Conservation (phyloP, 2,888 invertebrate genomes). For the Eupithecia dodoneata region DNA sequence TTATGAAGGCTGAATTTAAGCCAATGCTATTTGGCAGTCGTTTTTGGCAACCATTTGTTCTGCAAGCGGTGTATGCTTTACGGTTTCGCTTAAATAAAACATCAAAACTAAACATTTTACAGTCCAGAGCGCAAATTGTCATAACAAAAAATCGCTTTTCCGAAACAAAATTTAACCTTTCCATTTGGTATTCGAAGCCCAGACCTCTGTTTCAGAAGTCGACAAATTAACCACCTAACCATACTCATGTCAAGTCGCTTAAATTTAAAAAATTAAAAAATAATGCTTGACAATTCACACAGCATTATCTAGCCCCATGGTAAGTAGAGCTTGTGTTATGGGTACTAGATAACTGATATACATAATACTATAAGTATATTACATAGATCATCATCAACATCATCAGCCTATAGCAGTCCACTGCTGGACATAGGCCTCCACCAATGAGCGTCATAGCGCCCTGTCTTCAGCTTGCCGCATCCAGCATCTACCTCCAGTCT, state of each 20-base stretch:
- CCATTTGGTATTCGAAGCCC: background rate
- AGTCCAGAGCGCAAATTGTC: background rate
- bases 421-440: no score
- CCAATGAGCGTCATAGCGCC: no score
- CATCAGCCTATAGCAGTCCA: no score
- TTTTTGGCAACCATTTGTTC: slow-evolving; percentile 15
- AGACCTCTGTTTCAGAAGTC: background rate
- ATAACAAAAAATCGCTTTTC: background rate
- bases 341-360: no score
- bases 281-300: no score
- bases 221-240: background rate
- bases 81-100: background rate
- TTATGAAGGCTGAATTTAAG: background rate
- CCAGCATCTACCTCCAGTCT: no score
- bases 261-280: no score
- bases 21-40: slow-evolving; percentile 25
- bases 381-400: no score
- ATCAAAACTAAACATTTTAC: background rate
- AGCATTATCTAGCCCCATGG: no score
- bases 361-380: no score
- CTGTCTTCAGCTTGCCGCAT: no score
- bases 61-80: background rate
- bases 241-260: background rate
- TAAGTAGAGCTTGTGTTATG: no score
- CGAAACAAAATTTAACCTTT: background rate